phyloP scores from a whole-genome alignment of 2,797 vertebrate genomes.

The Hoplostethus atlanticus region DNA sequence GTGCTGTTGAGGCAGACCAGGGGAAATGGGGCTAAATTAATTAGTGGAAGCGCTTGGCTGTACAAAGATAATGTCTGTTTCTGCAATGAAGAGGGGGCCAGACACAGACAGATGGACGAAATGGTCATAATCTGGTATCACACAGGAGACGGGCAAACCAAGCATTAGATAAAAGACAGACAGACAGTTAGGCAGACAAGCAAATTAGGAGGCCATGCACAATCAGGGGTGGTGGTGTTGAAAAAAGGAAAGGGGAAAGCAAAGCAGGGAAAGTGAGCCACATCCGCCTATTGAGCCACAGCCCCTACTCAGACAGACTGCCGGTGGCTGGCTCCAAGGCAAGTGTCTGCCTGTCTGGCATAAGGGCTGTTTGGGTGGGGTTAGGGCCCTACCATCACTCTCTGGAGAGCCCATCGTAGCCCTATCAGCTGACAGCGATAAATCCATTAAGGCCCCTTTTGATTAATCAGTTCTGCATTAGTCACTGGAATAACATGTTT shows the following conservation, averaged over 20 bases:
- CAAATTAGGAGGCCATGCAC: not conserved
- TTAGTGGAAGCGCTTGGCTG: slow-evolving; percentile 26
- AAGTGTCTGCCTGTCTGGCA: slow-evolving; percentile 41
- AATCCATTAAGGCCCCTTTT: slow-evolving; percentile 38
- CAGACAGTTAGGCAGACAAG: not conserved
- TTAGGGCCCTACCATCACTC: slow-evolving; percentile 18
- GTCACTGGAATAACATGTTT: slow-evolving; percentile 13
- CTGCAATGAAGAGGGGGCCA: not conserved
- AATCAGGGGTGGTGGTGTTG: not conserved
- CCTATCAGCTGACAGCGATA: slow-evolving; percentile 2
- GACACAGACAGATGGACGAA: slow-evolving; percentile 3
- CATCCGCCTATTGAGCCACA: not conserved
- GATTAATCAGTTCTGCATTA: slow-evolving; percentile 28
- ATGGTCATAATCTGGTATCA: slow-evolving; percentile 9
- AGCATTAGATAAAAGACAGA: not conserved
- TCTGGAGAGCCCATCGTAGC: not conserved
- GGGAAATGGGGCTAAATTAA: slow-evolving; percentile 56
- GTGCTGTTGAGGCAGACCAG: not conserved
- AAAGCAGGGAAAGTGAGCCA: slow-evolving; percentile 12
- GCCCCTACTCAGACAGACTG: slow-evolving; percentile 37
- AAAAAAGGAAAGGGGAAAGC: slow-evolving; percentile 8
- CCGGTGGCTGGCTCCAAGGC: slow-evolving; percentile 32
- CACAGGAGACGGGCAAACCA: slow-evolving; percentile 3
- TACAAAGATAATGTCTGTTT: slow-evolving; percentile 25
- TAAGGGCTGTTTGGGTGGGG: slow-evolving; percentile 49